Conservation (phyloP, 1,140 invertebrate species). For the Holcopasites calliopsidis region DNA sequence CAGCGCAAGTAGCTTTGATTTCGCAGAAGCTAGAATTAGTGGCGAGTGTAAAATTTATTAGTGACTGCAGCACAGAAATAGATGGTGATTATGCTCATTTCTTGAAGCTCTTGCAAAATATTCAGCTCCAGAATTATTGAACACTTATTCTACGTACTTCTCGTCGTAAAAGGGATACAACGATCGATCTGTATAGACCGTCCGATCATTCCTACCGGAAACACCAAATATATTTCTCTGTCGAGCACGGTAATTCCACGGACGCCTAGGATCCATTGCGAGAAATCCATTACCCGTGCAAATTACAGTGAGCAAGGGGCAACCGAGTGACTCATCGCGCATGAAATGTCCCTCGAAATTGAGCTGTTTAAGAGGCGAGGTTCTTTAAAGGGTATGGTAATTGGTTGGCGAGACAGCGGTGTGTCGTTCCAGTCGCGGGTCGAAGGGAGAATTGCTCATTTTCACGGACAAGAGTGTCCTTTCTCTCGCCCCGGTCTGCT, state of each 20-base stretch:
- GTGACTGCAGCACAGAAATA: too few relatives aligned
- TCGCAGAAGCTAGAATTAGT: too few relatives aligned
- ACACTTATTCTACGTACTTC: too few relatives aligned
- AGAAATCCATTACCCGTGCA: background rate
- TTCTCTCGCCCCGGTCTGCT: background rate
- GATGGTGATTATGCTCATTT: too few relatives aligned
- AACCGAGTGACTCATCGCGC: background rate
- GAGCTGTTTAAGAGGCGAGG: background rate
- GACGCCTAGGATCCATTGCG: background rate
- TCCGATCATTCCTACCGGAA: too few relatives aligned
- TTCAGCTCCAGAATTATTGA: too few relatives aligned
- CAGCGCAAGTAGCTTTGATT: too few relatives aligned
- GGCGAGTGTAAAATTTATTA: too few relatives aligned
- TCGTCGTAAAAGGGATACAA: too few relatives aligned
- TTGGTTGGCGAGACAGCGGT: constrained; percentile 1
- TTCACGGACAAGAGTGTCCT: constrained; percentile 14
- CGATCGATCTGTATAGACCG: too few relatives aligned
- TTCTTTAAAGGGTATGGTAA: constrained; percentile 10
- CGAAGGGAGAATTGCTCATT: constrained; percentile 20
- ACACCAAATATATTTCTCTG: background rate
- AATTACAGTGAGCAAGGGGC: background rate
- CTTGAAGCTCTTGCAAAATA: too few relatives aligned
- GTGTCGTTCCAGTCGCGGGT: background rate
- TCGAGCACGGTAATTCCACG: background rate
- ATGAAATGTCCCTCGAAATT: background rate